A percentile compares a stretch with the other conserved stretches of the same genome.
These are phyloP conservation scores for Catagonus wagneri DNA, from an alignment of 2,113 vertebrate species.

Conservation along the genomic window DNA sequence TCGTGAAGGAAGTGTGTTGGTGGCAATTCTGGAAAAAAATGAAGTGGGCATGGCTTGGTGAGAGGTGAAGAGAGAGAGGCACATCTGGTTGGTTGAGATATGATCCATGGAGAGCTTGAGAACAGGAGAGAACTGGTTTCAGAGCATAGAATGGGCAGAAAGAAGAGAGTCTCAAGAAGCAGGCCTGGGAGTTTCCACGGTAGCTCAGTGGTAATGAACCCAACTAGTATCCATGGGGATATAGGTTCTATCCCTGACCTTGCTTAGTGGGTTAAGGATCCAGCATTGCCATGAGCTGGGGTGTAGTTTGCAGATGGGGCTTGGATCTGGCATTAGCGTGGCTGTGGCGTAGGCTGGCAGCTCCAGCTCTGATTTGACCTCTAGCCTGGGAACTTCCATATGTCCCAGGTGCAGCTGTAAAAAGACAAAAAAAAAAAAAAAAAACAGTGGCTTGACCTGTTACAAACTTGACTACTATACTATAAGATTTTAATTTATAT, in stretches of 20 bases:
- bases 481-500: neutral
- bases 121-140: neutral
- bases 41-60: neutral
- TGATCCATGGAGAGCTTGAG: neutral
- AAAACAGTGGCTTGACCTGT: neutral
- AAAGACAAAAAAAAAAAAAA: too few species aligned
- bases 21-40: neutral
- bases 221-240: too few species aligned
- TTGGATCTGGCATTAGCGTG: too few species aligned
- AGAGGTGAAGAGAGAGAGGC: neutral
- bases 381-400: too few species aligned
- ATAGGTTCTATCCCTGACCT: too few species aligned
- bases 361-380: too few species aligned
- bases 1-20: neutral
- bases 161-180: neutral
- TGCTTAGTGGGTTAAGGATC: too few species aligned
- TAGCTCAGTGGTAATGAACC: too few species aligned
- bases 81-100: neutral
- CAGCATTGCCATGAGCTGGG: too few species aligned
- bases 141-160: neutral
- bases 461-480: neutral
- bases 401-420: too few species aligned
- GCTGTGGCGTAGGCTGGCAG: too few species aligned
- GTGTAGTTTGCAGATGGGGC: too few species aligned
- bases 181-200: neutral